Evolutionary conservation across 1,140 invertebrate species (phyloP), one percentile per base, ranked within the genome.

Genomic region (Dinothrombium tinctorium): DNA sequence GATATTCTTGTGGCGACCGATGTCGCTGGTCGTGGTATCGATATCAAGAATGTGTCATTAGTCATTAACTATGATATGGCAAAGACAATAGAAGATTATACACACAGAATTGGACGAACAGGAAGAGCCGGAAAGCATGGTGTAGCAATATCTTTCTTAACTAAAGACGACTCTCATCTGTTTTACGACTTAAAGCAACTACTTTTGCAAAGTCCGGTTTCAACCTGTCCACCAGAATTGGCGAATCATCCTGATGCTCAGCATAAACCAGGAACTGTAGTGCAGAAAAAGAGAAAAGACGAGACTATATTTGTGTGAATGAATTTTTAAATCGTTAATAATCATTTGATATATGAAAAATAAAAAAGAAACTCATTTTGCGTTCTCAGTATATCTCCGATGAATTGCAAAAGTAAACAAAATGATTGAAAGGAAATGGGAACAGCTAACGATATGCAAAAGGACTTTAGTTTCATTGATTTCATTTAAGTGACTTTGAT

Each of bases 1-100:
- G 89, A 99, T 57, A 98, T 99, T 53, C 62, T 99, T 41, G 92
- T 99, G n/a, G 94, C 94, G 0, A 99, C 94, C 4, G 90, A 99
- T 64, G 92, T 99, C 2, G 94, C 94, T 54, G 45, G 45, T 37
- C 33, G 45, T 25, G 94, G 94, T 40, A 14, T 40, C 4, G 39
- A 98, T 54, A 94, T 98, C 52, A 96, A 96, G 59, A 90, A 99
- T 61, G 92, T 99, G 0, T 90, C 86, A 1, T 69, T 94, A 60
- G 89, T 95, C 44, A 89, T 96, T 49, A 99, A 99, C 60, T 99
- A 98, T 51, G 94, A 99, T 58, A 98, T 99, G 92, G 87, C 90
- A 0, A 98, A 98, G 60, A 74, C 74, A 37, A 96, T 99, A 55
- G 89, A 96, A 70, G 90, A 95, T 67, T 98, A 98, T 53, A 95